These are phyloP conservation scores for Megaleporinus macrocephalus DNA, from an alignment of 2,113 vertebrate genomes.

Conservation along the genomic window DNA sequence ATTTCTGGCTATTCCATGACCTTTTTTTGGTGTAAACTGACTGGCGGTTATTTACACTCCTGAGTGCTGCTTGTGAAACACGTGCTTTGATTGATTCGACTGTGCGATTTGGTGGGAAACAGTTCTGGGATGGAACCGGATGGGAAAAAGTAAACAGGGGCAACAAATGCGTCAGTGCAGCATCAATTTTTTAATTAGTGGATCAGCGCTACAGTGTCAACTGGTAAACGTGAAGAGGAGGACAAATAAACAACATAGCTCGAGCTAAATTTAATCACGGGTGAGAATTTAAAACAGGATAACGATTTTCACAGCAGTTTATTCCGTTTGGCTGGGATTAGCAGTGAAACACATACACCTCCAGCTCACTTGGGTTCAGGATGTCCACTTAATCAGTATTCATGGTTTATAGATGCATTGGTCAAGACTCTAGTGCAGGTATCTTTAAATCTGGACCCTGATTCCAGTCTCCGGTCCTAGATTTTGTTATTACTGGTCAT, in stretches of 20 bases:
- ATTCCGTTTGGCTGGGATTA: too few relatives aligned
- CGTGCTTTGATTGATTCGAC: background rate
- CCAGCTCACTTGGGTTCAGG: too few relatives aligned
- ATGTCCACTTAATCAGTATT: too few relatives aligned
- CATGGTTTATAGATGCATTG: too few relatives aligned
- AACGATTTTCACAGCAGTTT: too few relatives aligned
- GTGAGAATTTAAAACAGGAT: too few relatives aligned
- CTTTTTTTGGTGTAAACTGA: constrained; percentile 16
- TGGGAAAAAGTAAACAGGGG: constrained; percentile 40
- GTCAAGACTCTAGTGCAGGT: too few relatives aligned
- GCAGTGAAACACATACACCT: too few relatives aligned
- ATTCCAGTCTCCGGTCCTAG: too few relatives aligned
- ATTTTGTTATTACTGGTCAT: too few relatives aligned
- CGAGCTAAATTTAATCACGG: background rate
- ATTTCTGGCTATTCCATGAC: constrained; percentile 3
- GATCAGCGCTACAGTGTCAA: background rate
- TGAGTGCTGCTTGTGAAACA: constrained; percentile 20
- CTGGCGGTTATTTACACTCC: constrained; percentile 16
- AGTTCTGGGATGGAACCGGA: constrained; percentile 24
- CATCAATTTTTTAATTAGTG: background rate
- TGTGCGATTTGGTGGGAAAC: constrained; percentile 14
- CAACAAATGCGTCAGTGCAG: constrained; percentile 11
- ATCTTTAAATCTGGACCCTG: too few relatives aligned
- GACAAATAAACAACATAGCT: background rate
- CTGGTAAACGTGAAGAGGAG: background rate